A percentile compares a stretch with the other conserved stretches of the same genome.
Evolutionary conservation across 2,888 invertebrate genomes (phyloP).

Genomic region (Pegoplata infirma): DNA sequence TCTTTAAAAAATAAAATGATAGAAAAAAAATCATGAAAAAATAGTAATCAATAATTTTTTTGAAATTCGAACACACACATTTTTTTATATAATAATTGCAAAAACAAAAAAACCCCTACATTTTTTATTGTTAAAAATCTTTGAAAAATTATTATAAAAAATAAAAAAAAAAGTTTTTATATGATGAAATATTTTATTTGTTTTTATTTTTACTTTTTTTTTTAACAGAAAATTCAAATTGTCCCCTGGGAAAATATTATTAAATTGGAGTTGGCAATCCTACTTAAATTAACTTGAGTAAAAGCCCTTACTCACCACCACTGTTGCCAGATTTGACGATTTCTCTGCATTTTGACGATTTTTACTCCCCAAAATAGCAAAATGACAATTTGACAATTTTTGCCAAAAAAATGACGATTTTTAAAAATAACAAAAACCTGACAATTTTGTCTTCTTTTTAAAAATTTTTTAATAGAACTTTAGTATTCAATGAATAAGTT

Average conservation of each 20-base stretch:
- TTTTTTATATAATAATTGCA: slow-evolving; percentile 58
- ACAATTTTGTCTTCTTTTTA: too few species aligned
- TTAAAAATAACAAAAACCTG: too few species aligned
- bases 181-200: slow-evolving; percentile 48
- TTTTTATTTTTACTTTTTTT: slow-evolving; percentile 10
- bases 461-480: too few species aligned
- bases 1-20: slow-evolving; percentile 20
- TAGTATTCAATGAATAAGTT: too few species aligned
- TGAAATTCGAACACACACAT: slow-evolving; percentile 50
- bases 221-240: neutral
- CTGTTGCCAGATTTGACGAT: too few species aligned
- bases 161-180: slow-evolving; percentile 61
- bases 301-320: too few species aligned
- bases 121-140: slow-evolving; percentile 62
- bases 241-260: neutral
- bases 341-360: too few species aligned
- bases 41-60: slow-evolving; percentile 29
- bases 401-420: too few species aligned
- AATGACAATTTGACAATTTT: too few species aligned
- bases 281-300: neutral
- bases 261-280: neutral
- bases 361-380: too few species aligned
- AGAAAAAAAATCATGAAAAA: slow-evolving; percentile 24
- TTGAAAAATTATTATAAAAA: slow-evolving; percentile 61
- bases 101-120: slow-evolving; percentile 54